Percentiles rank a stretch among this genome's conserved stretches.
Evolutionary conservation across 2,888 invertebrate species (phyloP).

Genomic region (Alitta virens): DNA sequence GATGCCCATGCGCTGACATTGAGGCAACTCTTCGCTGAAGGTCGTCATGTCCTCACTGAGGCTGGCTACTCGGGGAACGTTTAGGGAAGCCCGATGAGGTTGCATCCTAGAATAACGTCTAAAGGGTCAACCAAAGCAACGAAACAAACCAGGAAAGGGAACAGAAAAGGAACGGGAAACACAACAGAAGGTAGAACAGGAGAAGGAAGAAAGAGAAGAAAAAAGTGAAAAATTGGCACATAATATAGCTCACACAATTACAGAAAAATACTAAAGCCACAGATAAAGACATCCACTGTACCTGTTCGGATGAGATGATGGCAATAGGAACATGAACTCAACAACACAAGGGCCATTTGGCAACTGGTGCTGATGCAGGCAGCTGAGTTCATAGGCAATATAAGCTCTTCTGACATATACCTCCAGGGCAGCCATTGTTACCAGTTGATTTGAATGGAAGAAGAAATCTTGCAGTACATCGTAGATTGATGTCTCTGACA

Average conservation of each 20-base stretch:
- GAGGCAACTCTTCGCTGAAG: constrained; percentile 41
- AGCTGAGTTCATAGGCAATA: constrained; percentile 68
- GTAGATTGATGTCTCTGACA: constrained; percentile 97
- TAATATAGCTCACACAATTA: too few relatives aligned
- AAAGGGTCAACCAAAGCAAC: too few relatives aligned
- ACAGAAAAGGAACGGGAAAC: not conserved
- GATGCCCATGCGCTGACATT: constrained; percentile 77
- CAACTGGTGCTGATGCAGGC: constrained; percentile 84
- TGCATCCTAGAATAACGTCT: too few relatives aligned
- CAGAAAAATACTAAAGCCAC: too few relatives aligned
- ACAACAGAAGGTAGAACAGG: not conserved
- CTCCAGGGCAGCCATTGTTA: constrained; percentile 92
- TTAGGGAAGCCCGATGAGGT: not conserved
- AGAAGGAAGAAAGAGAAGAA: not conserved
- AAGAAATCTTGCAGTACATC: constrained; percentile 98
- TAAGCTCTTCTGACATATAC: constrained; percentile 94
- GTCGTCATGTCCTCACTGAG: constrained; percentile 38
- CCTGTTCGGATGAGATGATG: constrained; percentile 92
- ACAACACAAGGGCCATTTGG: constrained; percentile 81
- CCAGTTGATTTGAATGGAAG: constrained; percentile 86
- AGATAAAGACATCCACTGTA: constrained; percentile 18
- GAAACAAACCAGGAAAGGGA: too few relatives aligned
- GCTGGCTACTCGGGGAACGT: constrained; percentile 32
- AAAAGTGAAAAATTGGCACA: not conserved
- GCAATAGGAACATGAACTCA: constrained; percentile 91